These are phyloP conservation scores for Sandelia bainsii DNA, from an alignment of 2,797 vertebrate species.

Conservation along the genomic window DNA sequence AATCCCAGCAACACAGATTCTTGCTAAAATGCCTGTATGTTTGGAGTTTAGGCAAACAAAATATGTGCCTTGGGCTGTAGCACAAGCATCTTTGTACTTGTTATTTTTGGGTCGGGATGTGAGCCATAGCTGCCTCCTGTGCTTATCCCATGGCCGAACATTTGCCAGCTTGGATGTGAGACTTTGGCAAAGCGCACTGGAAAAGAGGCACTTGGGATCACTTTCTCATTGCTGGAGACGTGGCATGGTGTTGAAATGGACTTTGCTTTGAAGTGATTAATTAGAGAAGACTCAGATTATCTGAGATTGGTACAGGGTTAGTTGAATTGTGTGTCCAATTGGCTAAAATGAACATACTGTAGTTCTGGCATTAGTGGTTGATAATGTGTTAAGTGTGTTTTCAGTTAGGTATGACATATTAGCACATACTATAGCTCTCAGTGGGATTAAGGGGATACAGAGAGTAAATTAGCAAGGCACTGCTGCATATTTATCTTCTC, in stretches of 20 bases:
- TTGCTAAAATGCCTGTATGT: slow-evolving; percentile 17
- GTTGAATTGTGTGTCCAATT: slow-evolving; percentile 27
- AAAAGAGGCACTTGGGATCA: slow-evolving; percentile 74
- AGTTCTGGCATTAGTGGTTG: slow-evolving; percentile 38
- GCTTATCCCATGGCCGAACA: slow-evolving; percentile 64
- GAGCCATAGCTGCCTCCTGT: slow-evolving; percentile 76
- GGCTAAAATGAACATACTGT: slow-evolving; percentile 42
- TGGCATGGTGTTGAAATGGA: slow-evolving; percentile 51
- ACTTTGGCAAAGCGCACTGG: slow-evolving; percentile 75
- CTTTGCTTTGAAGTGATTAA: slow-evolving; percentile 49
- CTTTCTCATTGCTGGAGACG: slow-evolving; percentile 54
- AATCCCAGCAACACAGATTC: slow-evolving; percentile 27
- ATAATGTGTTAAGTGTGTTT: slow-evolving; percentile 52
- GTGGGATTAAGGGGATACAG: slow-evolving; percentile 34
- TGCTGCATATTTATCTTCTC: slow-evolving; percentile 40
- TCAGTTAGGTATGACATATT: slow-evolving; percentile 42
- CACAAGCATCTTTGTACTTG: slow-evolving; percentile 59
- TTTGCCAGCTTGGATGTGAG: slow-evolving; percentile 79
- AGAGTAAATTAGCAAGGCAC: slow-evolving; percentile 33
- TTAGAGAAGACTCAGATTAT: slow-evolving; percentile 34
- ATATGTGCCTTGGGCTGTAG: slow-evolving; percentile 56
- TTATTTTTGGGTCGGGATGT: slow-evolving; percentile 83
- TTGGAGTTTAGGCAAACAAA: slow-evolving; percentile 48
- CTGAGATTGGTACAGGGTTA: slow-evolving; percentile 38
- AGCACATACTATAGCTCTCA: slow-evolving; percentile 29